These are phyloP conservation scores for Cacoxenus indagator DNA, from an alignment of 2,888 invertebrate species.

Conservation along the genomic window DNA sequence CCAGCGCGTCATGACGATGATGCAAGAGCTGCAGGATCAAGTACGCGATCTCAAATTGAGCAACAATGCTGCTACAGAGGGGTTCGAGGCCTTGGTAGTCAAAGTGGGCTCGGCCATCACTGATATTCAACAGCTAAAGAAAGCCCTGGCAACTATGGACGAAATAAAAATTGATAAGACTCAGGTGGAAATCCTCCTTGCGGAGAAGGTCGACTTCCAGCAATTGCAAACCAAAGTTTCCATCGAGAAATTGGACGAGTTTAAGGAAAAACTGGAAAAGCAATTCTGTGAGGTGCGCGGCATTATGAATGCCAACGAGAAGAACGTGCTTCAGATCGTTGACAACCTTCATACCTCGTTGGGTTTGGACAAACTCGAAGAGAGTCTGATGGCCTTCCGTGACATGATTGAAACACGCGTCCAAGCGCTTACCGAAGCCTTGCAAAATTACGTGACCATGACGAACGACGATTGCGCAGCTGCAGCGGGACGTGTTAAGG, in stretches of 20 bases:
- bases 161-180: conserved; percentile 79
- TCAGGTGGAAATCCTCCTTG: conserved; percentile 79
- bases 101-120: conserved; percentile 32
- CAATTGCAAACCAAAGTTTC: conserved; percentile 81
- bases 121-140: conserved; percentile 39
- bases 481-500: conserved; percentile 78
- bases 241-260: conserved; percentile 79
- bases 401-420: conserved; percentile 74
- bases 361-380: conserved; percentile 76
- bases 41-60: conserved; percentile 46
- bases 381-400: conserved; percentile 78
- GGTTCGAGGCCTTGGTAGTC: conserved; percentile 29
- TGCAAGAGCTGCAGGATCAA: conserved; percentile 48
- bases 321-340: conserved; percentile 71
- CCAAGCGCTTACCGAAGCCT: conserved; percentile 49
- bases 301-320: conserved; percentile 57
- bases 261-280: conserved; percentile 58
- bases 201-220: conserved; percentile 81
- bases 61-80: conserved; percentile 39
- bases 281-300: conserved; percentile 56
- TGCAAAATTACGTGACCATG: conserved; percentile 59
- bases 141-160: conserved; percentile 70
- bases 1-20: conserved; percentile 42
- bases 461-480: conserved; percentile 75
- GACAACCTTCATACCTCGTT: conserved; percentile 77